Evolutionary conservation across 2,113 vertebrate genomes (phyloP), one percentile per base, ranked within the genome.

Genomic region (Microcebus murinus): DNA sequence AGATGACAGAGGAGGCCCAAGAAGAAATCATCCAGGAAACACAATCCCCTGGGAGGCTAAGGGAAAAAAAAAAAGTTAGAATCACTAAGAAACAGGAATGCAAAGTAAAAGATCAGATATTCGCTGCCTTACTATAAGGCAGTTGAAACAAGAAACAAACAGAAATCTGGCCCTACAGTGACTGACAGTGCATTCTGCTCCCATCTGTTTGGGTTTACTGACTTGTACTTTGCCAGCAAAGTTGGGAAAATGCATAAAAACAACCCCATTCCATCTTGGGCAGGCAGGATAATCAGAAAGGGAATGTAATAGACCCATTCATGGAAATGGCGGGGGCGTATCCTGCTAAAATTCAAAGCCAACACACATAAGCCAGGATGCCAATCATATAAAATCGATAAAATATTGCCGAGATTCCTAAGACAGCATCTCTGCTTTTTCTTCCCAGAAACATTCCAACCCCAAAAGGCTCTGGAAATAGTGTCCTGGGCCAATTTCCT

Each of bases 191-290:
- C 12, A 31, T 14, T 68, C 77, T 79, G 77, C 42, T 61, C n/a
- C 90, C 94, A 76, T 88, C 97, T 87, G 93, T 87, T 88, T 67
- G 81, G 80, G 65, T 94, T 96, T 92, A 68, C 76, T 87, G 76
- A 70, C 52, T 6, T 73, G 57, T 31, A 21, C 84, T 95, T 86
- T 68, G 96, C 94, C 97, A 94, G 55, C 63, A 80, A 90, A 92
- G 48, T 59, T 80, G 81, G 65, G 39, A 45, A 95, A 90, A 63
- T 61, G 59, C 45, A 73, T 91, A 48, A 94, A 95, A 88, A 91
- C 63, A 85, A 94, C 73, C 45, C 50, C 34, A 63, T 55, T 31
- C 68, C 27, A 25, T 85, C 91, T 93, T 86, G 77, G 85, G 57
- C 42, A 45, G 63, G 45, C 81, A 87, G 59, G 15, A 1, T 91